Evolutionary conservation across 2,797 vertebrate species (phyloP).

Genomic region (Micropoecilia bifurca): DNA sequence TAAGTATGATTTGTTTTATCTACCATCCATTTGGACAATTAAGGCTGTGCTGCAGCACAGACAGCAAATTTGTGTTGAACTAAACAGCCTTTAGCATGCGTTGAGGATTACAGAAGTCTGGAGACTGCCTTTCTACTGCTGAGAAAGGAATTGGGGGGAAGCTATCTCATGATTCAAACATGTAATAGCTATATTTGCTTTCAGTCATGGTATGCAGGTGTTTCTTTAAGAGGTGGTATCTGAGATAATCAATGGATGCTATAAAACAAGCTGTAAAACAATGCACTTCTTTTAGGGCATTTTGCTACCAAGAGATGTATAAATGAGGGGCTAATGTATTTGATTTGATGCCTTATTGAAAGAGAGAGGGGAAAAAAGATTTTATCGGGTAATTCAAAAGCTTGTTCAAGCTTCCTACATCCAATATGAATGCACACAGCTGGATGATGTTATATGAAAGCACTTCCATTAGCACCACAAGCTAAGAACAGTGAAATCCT

Average conservation of each 20-base stretch:
- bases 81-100: slow-evolving; percentile 6
- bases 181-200: slow-evolving; percentile 51
- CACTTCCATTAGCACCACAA: background rate
- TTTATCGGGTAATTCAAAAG: background rate
- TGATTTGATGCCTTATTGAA: slow-evolving; percentile 36
- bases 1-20: slow-evolving; percentile 11
- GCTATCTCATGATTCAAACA: slow-evolving; percentile 65
- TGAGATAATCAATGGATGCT: slow-evolving; percentile 1
- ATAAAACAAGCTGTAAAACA: slow-evolving; percentile 21
- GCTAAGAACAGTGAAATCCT: background rate
- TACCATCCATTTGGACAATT: background rate
- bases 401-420: background rate
- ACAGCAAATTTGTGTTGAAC: background rate
- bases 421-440: background rate
- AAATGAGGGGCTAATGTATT: slow-evolving; percentile 1
- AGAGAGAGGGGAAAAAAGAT: slow-evolving; percentile 6
- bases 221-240: slow-evolving; percentile 28
- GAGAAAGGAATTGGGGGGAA: background rate
- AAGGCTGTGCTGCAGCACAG: slow-evolving; percentile 1
- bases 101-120: slow-evolving; percentile 4
- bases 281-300: background rate
- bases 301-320: background rate
- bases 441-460: background rate
- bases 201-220: slow-evolving; percentile 18
- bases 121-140: slow-evolving; percentile 4